Conservation (phyloP, 2,113 vertebrate genomes). For the Pycnonotus jocosus region DNA sequence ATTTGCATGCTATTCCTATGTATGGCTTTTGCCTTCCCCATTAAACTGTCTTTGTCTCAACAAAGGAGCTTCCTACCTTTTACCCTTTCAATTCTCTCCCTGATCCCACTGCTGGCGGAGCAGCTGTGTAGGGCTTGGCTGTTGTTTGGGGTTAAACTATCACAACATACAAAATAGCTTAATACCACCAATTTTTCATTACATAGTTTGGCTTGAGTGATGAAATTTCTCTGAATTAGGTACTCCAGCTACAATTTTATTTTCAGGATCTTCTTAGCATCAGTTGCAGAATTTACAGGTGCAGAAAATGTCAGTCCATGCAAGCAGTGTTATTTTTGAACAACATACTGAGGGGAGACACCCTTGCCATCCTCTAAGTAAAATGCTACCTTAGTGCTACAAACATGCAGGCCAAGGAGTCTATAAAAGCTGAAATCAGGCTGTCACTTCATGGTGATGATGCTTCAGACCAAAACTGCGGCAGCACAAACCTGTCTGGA, state of each 20-base stretch:
- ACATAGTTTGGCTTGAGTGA: background rate
- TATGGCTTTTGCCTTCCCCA: background rate
- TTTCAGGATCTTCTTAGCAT: background rate
- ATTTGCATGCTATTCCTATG: background rate
- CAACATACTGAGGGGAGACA: background rate
- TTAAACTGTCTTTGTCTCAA: background rate
- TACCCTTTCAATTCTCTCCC: background rate
- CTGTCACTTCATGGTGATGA: background rate
- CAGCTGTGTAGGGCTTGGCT: background rate
- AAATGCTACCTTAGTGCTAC: background rate
- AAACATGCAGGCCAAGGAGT: background rate
- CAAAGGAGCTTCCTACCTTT: background rate
- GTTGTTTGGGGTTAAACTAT: background rate
- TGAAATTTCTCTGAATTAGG: background rate
- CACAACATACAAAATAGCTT: background rate
- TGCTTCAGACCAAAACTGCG: background rate
- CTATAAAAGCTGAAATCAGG: background rate
- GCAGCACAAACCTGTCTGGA: background rate
- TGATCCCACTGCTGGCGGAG: accelerated
- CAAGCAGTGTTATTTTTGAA: background rate
- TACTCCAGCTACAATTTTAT: background rate
- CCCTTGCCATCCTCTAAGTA: background rate
- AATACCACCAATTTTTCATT: background rate
- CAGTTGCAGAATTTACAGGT: background rate
- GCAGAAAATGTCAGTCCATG: background rate